Base-by-base conservation (phyloP, 2,797 vertebrate genomes). In the Enteromius viviparus region DNA sequence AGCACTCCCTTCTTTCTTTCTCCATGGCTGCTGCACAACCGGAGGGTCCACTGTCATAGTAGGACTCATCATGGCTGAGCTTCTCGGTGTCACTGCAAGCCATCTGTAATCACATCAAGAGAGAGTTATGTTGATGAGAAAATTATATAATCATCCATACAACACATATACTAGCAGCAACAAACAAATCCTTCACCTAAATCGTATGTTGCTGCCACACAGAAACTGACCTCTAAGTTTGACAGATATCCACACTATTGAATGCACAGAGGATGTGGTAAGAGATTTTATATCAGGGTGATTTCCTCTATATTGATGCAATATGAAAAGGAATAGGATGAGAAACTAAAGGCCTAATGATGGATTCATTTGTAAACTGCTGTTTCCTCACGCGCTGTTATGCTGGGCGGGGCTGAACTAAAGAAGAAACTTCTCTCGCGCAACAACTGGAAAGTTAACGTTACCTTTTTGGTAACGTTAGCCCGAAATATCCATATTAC, bases 31-130 rank as follows among this genome's bases (percentile, higher is more conserved):
- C 65, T 0, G 91, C 92, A 82, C 95, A 96, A 65, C 11, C 65
- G 0, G 92, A 88, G n/a, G 87, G 29, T 53, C 78, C 89, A 12
- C 68, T 42, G 0, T 79, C 88, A 85, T 89, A 89, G 42, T 76
- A 84, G 79, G 90, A 1, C 10, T 90, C 91, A 83, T 93, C 92
- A 47, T 92, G 51, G 83, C 91, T 92, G 19, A 89, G 85, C 85
- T 94, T 94, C 10, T 53, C 91, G 37, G 83, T 88, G 23, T 95
- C 94, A 79, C 29, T 93, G 86, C 91, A 93, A 9, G 94, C 89
- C 94, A 95, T 95, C 92, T 94, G 85, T 76, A 75, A 21, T 76
- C 12, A 51, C 26, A 70, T 45, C 15, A 68, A 34, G 11, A 76
- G 37, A 45, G 12, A 32, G 23, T 42, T 11, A 26, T 51, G 14